Conservation (phyloP, 2,888 invertebrate genomes). For the Bhutanitis thaidina region DNA sequence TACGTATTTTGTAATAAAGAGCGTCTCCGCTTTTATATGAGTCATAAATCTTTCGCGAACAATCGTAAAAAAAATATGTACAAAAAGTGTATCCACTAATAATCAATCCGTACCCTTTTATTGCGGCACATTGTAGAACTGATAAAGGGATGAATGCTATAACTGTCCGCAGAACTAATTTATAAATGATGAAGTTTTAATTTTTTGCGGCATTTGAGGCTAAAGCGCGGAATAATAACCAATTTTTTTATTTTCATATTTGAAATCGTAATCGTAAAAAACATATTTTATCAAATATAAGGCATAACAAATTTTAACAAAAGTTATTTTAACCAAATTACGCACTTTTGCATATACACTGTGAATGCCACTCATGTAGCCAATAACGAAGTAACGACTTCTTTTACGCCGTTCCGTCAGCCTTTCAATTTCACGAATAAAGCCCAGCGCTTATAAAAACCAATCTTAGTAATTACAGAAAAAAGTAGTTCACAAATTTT, state of each 20-base stretch:
- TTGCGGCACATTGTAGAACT: slow-evolving; percentile 67
- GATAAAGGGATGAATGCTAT: slow-evolving; percentile 74
- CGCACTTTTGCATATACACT: no score
- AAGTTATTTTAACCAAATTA: no score
- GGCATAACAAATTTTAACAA: no score
- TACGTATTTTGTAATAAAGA: slow-evolving; percentile 45
- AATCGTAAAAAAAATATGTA: slow-evolving; percentile 46
- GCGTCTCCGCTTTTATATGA: neutral
- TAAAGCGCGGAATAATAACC: slow-evolving; percentile 26
- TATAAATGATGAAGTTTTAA: slow-evolving; percentile 78
- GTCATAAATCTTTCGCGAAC: slow-evolving; percentile 56
- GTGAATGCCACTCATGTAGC: no score
- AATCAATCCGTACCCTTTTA: slow-evolving; percentile 73
- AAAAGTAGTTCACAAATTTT: slow-evolving; percentile 60
- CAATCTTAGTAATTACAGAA: slow-evolving; percentile 50
- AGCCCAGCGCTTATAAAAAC: slow-evolving; percentile 41
- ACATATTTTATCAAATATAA: no score
- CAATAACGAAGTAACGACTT: no score
- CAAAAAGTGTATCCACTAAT: slow-evolving; percentile 54
- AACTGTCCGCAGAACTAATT: slow-evolving; percentile 77
- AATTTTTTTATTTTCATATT: no score
- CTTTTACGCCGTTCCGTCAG: neutral
- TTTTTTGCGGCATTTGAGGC: slow-evolving; percentile 49
- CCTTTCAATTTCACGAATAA: slow-evolving; percentile 28
- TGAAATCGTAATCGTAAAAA: no score